phyloP scores from a whole-genome alignment of 2,113 vertebrate species.

The Clarias magur region DNA sequence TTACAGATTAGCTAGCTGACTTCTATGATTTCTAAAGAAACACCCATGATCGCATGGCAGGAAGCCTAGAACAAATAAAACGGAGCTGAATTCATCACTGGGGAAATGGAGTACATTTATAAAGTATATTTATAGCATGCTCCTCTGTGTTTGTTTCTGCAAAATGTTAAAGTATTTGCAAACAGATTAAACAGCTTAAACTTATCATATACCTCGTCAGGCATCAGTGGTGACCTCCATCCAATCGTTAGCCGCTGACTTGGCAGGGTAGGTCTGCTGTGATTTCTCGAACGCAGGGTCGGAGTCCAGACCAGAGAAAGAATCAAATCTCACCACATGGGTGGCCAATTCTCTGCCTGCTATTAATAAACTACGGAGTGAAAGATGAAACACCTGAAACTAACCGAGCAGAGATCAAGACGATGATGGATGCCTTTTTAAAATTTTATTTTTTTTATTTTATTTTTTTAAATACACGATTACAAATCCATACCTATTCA shows the following conservation, averaged over 20 bases:
- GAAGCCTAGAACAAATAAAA: conserved; percentile 11
- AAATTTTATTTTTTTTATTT: neutral
- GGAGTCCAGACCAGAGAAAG: conserved; percentile 50
- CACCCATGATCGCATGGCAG: conserved; percentile 23
- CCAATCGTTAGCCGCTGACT: conserved; percentile 49
- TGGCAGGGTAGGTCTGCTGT: conserved; percentile 36
- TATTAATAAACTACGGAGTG: conserved; percentile 58
- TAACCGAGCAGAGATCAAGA: conserved; percentile 10
- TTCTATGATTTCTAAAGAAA: conserved; percentile 30
- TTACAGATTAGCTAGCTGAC: conserved; percentile 49
- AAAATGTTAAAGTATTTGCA: neutral
- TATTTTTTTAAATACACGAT: conserved; percentile 23
- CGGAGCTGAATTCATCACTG: neutral
- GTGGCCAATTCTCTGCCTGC: conserved; percentile 46
- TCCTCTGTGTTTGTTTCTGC: neutral
- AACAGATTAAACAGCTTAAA: neutral
- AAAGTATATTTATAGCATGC: neutral
- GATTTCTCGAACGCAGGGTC: conserved; percentile 42
- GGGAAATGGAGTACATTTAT: neutral
- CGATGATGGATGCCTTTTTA: conserved; percentile 42
- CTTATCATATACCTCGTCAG: neutral
- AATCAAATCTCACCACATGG: conserved; percentile 47
- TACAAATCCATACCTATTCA: neutral
- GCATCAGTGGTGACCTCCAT: conserved; percentile 20
- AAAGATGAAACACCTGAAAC: conserved; percentile 54